Base-by-base conservation (phyloP, 1,140 invertebrate genomes). In the Ceratosolen fusciceps region DNA sequence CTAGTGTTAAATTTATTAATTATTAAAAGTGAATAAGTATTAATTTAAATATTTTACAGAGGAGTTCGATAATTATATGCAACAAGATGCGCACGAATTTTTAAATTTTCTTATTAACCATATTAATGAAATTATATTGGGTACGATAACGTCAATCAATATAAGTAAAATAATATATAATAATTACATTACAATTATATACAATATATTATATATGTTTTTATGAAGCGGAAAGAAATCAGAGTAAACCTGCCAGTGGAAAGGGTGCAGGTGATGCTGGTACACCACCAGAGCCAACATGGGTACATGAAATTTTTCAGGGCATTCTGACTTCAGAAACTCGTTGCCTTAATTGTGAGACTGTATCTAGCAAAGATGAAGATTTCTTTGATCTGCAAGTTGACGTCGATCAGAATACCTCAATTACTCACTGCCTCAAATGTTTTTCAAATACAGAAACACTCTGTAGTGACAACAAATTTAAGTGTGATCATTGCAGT, bases 221-320 rank as follows among this genome's bases (percentile, higher is more conserved):
- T 68, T 34, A 29, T 82, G 84, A 83, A 95, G 95, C 96, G 80
- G 96, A 97, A 90, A 93, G 95, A 84, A 95, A 95, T 89, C 94
- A 95, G 83, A 93, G 91, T 84, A 93, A 92, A 82, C 88, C 91
- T 79, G 91, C 91, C 49, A 84, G 86, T 70, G 88, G 88, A 68
- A 90, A 90, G 77, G 86, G 87, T 80, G 83, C 85, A 29, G 87
- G 85, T 12, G 90, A 90, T 84, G 87, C 86, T 78, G 86, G 85
- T 76, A 90, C 91, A 71, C 93, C 94, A 81, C 93, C 95, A 24
- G 97, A 99, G 84, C 96, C 97, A 29, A 99, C 97, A 0, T 99
- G 98, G 98, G 98, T 99, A 77, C 98, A 99, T 88, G 98, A 99
- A 91, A 99, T 99, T 85, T 99, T 99, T 90, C 98, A 99, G 92